Base-by-base conservation (phyloP, 2,113 vertebrate genomes). In the Myxocyprinus asiaticus region DNA sequence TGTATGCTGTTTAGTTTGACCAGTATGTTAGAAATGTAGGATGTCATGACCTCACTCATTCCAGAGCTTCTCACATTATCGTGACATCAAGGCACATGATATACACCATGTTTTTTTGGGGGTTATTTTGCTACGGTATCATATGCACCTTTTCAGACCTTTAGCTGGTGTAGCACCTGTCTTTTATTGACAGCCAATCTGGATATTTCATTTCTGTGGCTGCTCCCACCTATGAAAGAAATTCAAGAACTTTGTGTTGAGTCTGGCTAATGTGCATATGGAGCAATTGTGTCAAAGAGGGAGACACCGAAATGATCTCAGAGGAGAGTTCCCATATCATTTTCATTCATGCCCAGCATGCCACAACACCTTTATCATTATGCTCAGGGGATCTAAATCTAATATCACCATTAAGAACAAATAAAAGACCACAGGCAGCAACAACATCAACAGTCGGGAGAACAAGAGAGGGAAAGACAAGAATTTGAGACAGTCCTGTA, bases 1-100 rank as follows among this genome's bases (percentile, higher is more conserved):
- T 45, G 71, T 43, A 74, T 22, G 71, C 58, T 48, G 33, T 74
- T 74, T 47, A 48, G 6, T 74, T 74, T 74, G 44, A 74, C 71
- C 58, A 50, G 58, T 22, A 74, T 74, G 58, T 62, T 74, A 14
- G 17, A 63, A 50, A 50, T 33, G 3, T 17, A 44, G 55, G 4
- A 59, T 59, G 55, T 63, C 15, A 0, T 63, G 71, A 63, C 71
- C 58, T 33, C n/a, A 74, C 58, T 63, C 10, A 48, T 74, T 74
- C 71, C 58, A 74, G 71, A 74, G 44, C 56, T 50, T 74, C 71
- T 74, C 7, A 4, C n/a, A 15, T 74, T 74, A 50, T 58, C 8
- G 45, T 17, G 45, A 74, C 56, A 74, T 45, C 58, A 63, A 42
- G 58, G 55, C 55, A 5, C 55, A 56, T 15, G 55, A 14, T 6